Evolutionary conservation across 1,140 invertebrate genomes (phyloP).

Genomic region (Drosophila takahashii): DNA sequence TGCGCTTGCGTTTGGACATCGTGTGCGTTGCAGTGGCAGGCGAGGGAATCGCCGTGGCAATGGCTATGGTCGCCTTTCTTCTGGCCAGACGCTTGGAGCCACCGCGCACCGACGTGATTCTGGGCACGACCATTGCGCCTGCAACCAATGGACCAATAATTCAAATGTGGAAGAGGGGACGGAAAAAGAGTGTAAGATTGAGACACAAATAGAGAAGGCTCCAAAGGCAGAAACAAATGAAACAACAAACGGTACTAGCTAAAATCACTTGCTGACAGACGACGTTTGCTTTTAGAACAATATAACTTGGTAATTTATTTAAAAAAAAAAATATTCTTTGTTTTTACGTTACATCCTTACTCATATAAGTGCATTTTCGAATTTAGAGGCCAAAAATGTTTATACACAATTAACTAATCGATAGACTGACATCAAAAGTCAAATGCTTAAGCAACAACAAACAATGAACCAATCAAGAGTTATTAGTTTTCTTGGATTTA

Average conservation of each 20-base stretch:
- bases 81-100: slow-evolving; percentile 50
- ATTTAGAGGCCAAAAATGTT: no score
- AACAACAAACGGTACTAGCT: slow-evolving; percentile 15
- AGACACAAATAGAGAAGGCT: slow-evolving; percentile 6
- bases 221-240: slow-evolving; percentile 29
- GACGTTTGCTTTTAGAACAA: background rate
- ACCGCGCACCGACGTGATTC: slow-evolving; percentile 50
- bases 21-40: slow-evolving; percentile 34
- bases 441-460: background rate
- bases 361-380: background rate
- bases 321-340: no score
- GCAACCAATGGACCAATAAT: slow-evolving; percentile 15
- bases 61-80: slow-evolving; percentile 49
- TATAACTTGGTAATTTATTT: no score
- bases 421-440: background rate
- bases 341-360: no score
- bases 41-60: slow-evolving; percentile 1
- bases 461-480: background rate
- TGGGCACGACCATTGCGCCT: slow-evolving; percentile 41
- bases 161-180: slow-evolving; percentile 1
- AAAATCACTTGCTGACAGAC: background rate
- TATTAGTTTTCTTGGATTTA: no score
- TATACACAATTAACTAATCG: background rate
- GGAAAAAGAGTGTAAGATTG: slow-evolving; percentile 9
- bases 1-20: slow-evolving; percentile 61